Percentiles rank a stretch among this genome's conserved stretches.
These are phyloP conservation scores for Calonectris borealis DNA, from an alignment of 2,113 vertebrate species.

Conservation along the genomic window DNA sequence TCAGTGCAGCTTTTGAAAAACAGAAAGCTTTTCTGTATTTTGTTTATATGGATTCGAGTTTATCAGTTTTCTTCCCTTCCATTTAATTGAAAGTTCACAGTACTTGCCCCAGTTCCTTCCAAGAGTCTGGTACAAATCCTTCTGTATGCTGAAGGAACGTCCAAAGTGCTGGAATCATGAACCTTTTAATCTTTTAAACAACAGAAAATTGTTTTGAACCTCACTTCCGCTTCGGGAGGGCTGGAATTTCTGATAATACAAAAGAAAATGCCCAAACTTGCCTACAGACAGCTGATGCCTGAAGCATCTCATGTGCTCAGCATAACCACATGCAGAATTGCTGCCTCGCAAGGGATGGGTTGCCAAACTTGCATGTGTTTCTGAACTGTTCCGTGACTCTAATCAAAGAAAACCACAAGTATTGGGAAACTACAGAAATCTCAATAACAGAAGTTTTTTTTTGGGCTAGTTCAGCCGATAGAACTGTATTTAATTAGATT, in stretches of 20 bases:
- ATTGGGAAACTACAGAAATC: neutral
- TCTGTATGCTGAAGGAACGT: neutral
- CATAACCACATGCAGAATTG: neutral
- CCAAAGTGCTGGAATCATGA: neutral
- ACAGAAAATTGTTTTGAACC: neutral
- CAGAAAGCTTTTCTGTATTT: neutral
- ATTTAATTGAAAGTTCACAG: neutral
- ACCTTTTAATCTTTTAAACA: neutral
- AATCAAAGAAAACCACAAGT: neutral
- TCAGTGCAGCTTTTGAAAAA: neutral
- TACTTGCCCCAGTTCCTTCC: neutral
- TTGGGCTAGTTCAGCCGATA: neutral
- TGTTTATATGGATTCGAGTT: neutral
- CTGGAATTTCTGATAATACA: neutral
- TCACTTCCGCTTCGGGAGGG: neutral
- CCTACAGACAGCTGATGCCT: neutral
- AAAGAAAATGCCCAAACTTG: neutral
- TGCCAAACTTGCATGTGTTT: neutral
- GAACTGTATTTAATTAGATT: neutral
- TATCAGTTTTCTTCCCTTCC: constrained; percentile 22
- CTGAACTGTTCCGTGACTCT: neutral
- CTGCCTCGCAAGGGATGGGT: neutral
- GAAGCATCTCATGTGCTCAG: neutral
- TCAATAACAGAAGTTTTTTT: neutral
- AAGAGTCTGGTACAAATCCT: neutral